phyloP scores from a whole-genome alignment of 2,888 invertebrate genomes.

The Melinaea marsaeus region DNA sequence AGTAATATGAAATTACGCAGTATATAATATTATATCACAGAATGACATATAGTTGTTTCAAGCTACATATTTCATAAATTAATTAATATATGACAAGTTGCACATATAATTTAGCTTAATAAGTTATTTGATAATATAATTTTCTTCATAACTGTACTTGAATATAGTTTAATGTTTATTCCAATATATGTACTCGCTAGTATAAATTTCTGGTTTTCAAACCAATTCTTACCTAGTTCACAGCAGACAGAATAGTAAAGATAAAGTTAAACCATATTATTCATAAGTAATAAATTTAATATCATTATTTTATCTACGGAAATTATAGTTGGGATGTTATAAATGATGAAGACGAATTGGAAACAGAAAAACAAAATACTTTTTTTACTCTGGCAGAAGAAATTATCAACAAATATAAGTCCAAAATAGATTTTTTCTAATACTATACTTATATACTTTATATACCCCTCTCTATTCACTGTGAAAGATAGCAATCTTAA shows the following conservation, averaged over 20 bases:
- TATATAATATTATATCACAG: background rate
- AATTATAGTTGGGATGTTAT: too few relatives aligned
- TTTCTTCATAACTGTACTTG: constrained; percentile 23
- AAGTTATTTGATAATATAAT: constrained; percentile 11
- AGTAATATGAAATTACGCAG: background rate
- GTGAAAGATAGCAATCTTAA: too few relatives aligned
- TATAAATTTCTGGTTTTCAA: constrained; percentile 49
- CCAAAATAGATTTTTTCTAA: too few relatives aligned
- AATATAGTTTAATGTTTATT: constrained; percentile 47
- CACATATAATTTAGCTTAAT: too few relatives aligned
- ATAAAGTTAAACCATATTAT: constrained; percentile 28
- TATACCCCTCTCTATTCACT: too few relatives aligned
- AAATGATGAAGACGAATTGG: too few relatives aligned
- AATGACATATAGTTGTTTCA: background rate
- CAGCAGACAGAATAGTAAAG: constrained; percentile 38
- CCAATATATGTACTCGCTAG: constrained; percentile 39
- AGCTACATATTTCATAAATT: background rate
- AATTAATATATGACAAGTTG: too few relatives aligned
- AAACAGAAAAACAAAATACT: too few relatives aligned
- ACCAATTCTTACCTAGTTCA: constrained; percentile 49
- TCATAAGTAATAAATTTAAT: constrained; percentile 3
- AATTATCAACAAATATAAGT: too few relatives aligned
- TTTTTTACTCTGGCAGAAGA: too few relatives aligned
- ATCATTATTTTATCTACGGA: too few relatives aligned
- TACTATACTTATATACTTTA: too few relatives aligned